Percentiles rank a stretch among this genome's conserved stretches.
These are phyloP conservation scores for Blera fallax DNA, from an alignment of 2,888 invertebrate genomes.

Conservation along the genomic window DNA sequence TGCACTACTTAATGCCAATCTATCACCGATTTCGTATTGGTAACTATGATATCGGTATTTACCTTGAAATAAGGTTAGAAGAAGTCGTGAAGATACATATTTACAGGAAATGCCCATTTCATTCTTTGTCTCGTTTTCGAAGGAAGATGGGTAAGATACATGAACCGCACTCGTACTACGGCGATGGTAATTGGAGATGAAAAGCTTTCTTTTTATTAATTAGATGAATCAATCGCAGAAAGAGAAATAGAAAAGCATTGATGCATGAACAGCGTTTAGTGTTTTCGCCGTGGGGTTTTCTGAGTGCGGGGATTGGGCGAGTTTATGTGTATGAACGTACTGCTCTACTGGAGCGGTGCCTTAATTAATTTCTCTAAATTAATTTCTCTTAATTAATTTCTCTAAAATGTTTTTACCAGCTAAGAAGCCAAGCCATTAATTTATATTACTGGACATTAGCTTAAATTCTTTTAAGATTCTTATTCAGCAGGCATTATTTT, in stretches of 20 bases:
- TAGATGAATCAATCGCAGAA: not conserved
- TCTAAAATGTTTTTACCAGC: too few species aligned
- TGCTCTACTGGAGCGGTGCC: constrained; percentile 23
- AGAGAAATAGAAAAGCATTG: not conserved
- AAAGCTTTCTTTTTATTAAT: not conserved
- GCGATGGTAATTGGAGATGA: not conserved
- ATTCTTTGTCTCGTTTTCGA: not conserved
- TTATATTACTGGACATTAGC: not conserved
- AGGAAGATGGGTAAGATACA: not conserved
- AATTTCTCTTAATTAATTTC: not conserved
- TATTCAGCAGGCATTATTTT: too few species aligned
- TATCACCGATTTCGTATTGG: too few species aligned
- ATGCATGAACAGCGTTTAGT: not conserved
- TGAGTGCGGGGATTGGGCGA: not conserved
- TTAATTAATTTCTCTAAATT: constrained; percentile 11
- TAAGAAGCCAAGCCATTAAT: not conserved
- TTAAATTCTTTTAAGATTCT: too few species aligned
- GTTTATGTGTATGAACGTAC: not conserved
- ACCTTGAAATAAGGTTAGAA: too few species aligned
- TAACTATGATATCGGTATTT: too few species aligned
- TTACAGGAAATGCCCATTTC: not conserved
- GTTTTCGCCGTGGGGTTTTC: not conserved
- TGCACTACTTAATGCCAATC: too few species aligned
- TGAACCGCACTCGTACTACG: not conserved
- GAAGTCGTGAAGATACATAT: not conserved